phyloP scores from a whole-genome alignment of 1,140 invertebrate genomes.

The Hyles vespertilio region DNA sequence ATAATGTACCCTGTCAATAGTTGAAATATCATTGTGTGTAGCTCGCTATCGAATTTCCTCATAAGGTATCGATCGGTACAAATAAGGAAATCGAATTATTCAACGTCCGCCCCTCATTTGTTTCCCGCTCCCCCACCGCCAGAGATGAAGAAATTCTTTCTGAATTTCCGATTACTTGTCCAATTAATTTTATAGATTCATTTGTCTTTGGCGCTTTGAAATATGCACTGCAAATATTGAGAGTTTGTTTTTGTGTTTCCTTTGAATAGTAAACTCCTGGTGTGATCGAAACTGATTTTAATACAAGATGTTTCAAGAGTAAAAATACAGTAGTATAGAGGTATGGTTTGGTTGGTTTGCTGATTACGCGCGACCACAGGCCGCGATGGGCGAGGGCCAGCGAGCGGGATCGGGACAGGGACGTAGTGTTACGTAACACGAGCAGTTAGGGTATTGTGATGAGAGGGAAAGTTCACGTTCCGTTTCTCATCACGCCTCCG shows the following conservation, averaged over 20 bases:
- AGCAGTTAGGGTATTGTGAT: constrained; percentile 45
- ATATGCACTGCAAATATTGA: constrained; percentile 38
- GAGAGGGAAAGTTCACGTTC: constrained; percentile 68
- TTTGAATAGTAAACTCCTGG: too few relatives aligned
- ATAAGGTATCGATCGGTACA: constrained; percentile 73
- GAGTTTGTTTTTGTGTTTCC: constrained; percentile 13
- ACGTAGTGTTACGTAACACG: constrained; percentile 30
- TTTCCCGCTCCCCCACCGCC: constrained; percentile 62
- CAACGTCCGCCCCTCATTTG: constrained; percentile 74
- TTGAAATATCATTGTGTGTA: constrained; percentile 14
- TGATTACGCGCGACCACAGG: constrained; percentile 14
- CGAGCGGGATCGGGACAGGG: constrained; percentile 18
- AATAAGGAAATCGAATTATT: constrained; percentile 76
- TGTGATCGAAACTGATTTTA: too few relatives aligned
- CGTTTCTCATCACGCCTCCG: constrained; percentile 58
- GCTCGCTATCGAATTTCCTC: constrained; percentile 55
- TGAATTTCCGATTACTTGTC: constrained; percentile 75
- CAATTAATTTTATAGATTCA: constrained; percentile 76
- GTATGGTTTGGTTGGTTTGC: not conserved
- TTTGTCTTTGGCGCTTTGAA: constrained; percentile 67
- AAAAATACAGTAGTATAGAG: too few relatives aligned
- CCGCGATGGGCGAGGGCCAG: constrained; percentile 10
- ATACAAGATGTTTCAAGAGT: too few relatives aligned
- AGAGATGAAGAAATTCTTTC: constrained; percentile 75
- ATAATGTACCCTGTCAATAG: constrained; percentile 7